These are phyloP conservation scores for Eulemur coronatus DNA, from an alignment of 2,797 vertebrate genomes.

Conservation along the genomic window DNA sequence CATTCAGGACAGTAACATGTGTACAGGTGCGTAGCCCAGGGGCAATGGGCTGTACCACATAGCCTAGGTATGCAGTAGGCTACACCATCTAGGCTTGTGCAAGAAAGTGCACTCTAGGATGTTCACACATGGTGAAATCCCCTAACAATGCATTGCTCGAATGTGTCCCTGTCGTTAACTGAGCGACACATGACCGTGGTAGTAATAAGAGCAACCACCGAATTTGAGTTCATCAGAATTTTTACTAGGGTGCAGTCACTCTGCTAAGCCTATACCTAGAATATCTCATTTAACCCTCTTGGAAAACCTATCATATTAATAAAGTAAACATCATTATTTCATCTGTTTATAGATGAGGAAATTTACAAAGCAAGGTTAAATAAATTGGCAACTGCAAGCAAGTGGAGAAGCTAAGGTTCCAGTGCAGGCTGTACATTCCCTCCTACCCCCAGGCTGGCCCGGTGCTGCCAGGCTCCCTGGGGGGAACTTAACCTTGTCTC, in stretches of 20 bases:
- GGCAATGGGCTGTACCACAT: not conserved
- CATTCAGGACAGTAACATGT: not conserved
- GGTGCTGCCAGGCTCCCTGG: not conserved
- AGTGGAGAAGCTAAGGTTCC: not conserved
- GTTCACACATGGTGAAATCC: not conserved
- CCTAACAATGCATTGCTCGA: not conserved
- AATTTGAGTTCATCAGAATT: not conserved
- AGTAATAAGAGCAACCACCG: not conserved
- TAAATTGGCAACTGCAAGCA: not conserved
- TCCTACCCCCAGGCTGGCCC: rapidly evolving
- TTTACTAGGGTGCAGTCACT: not conserved
- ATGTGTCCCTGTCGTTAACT: not conserved
- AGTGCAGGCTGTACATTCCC: rapidly evolving
- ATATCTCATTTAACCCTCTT: not conserved
- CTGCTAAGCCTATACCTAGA: not conserved
- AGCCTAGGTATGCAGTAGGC: not conserved
- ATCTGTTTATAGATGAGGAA: not conserved
- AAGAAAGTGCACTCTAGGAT: not conserved
- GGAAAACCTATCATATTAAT: not conserved
- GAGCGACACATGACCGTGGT: not conserved
- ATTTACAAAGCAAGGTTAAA: not conserved
- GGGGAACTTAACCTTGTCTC: not conserved
- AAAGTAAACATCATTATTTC: not conserved
- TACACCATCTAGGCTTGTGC: not conserved
- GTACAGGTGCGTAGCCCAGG: too few species aligned